Evolutionary conservation across 2,888 invertebrate genomes (phyloP).

Genomic region (Eumacrocentrus americanus): DNA sequence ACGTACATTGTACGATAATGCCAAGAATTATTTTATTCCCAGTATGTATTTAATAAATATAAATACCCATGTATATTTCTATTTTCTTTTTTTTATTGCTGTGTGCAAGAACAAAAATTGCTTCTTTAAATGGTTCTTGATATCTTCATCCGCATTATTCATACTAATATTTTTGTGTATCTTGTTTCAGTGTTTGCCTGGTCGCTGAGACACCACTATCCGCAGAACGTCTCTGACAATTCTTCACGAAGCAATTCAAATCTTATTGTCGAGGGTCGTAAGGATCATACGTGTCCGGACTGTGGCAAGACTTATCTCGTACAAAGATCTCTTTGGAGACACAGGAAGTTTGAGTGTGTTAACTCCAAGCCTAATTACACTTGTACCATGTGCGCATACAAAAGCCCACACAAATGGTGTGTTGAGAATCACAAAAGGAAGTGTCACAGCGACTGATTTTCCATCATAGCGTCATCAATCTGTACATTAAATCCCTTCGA

Average conservation of each 20-base stretch:
- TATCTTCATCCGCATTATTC: no score
- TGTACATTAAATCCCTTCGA: no score
- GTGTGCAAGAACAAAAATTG: no score
- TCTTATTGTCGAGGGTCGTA: no score
- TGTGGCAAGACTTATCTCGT: slow-evolving; percentile 55
- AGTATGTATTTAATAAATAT: not conserved
- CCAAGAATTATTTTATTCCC: not conserved
- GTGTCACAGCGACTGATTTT: slow-evolving; percentile 38
- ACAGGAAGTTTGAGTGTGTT: slow-evolving; percentile 55
- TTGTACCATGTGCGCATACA: slow-evolving; percentile 50
- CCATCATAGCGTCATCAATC: no score
- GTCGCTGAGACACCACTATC: slow-evolving; percentile 16
- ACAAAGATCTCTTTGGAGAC: slow-evolving; percentile 53
- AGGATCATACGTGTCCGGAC: slow-evolving; percentile 40
- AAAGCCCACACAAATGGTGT: slow-evolving; percentile 56
- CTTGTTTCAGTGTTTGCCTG: slow-evolving; percentile 31
- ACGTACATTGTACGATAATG: no score
- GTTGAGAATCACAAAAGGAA: slow-evolving; percentile 52
- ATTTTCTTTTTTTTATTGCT: no score
- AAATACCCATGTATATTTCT: no score
- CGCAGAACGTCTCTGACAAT: slow-evolving; percentile 10
- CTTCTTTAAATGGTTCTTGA: no score
- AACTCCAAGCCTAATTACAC: slow-evolving; percentile 50
- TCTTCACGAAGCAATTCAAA: not conserved
- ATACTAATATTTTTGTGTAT: slow-evolving; percentile 14